phyloP scores from a whole-genome alignment of 2,113 vertebrate species.

The Blennius ocellaris region DNA sequence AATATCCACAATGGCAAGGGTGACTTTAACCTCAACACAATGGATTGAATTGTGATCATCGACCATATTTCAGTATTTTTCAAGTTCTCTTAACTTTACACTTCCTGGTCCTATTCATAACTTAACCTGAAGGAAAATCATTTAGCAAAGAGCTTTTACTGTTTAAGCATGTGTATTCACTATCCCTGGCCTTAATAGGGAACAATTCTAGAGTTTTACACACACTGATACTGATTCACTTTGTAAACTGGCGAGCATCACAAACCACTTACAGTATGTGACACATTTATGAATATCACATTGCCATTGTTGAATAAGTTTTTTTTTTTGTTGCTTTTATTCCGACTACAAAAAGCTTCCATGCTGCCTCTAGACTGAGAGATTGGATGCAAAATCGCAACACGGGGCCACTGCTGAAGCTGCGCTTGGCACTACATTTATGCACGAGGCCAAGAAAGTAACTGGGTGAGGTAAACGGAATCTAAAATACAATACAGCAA shows the following conservation, averaged over 20 bases:
- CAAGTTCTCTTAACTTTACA: background rate
- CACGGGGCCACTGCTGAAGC: conserved; percentile 18
- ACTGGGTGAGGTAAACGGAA: conserved; percentile 44
- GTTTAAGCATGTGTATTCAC: background rate
- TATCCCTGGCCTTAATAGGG: too few species aligned
- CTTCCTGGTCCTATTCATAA: too few species aligned
- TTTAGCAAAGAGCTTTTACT: too few species aligned
- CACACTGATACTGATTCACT: background rate
- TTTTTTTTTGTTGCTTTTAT: conserved; percentile 2
- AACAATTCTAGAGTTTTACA: too few species aligned
- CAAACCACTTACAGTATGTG: background rate
- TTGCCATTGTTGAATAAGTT: conserved; percentile 22
- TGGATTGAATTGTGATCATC: background rate
- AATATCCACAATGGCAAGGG: conserved; percentile 16
- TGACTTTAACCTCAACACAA: background rate
- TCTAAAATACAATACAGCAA: conserved; percentile 60
- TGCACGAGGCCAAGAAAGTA: conserved; percentile 46
- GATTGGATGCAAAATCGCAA: conserved; percentile 51
- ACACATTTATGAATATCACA: background rate
- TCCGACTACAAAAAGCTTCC: conserved; percentile 66
- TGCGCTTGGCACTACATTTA: conserved; percentile 40
- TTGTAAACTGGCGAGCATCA: background rate
- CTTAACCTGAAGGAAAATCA: too few species aligned
- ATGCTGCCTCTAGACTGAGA: conserved; percentile 81
- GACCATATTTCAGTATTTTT: background rate